Conservation (phyloP, 2,888 invertebrate species). For the Amphipyra tragopoginis region DNA sequence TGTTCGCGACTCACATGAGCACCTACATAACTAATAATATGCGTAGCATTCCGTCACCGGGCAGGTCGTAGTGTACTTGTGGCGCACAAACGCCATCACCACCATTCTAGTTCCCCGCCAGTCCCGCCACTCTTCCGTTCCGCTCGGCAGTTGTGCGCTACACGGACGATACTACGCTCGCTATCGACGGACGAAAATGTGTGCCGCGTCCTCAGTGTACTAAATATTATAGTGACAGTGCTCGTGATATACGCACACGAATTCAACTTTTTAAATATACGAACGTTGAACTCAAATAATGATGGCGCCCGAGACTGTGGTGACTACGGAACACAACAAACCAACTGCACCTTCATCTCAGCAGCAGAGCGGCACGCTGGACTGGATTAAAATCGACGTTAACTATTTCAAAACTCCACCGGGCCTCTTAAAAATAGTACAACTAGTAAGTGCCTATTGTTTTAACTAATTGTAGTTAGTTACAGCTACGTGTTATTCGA, state of each 20-base stretch:
- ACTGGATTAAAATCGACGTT: slow-evolving; percentile 94
- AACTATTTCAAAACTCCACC: slow-evolving; percentile 95
- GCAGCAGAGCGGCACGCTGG: slow-evolving; percentile 89
- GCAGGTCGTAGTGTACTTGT: slow-evolving; percentile 52
- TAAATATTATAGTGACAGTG: slow-evolving; percentile 79
- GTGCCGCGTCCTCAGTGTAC: slow-evolving; percentile 80
- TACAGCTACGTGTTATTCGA: background rate
- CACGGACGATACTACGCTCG: slow-evolving; percentile 80
- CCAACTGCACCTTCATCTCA: slow-evolving; percentile 83
- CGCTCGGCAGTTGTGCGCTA: slow-evolving; percentile 79
- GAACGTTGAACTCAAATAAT: slow-evolving; percentile 73
- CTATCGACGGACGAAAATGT: slow-evolving; percentile 76
- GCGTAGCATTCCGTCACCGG: slow-evolving; percentile 68
- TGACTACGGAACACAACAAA: slow-evolving; percentile 93
- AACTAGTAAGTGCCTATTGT: slow-evolving; percentile 92
- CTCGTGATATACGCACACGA: slow-evolving; percentile 68
- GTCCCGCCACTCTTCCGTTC: slow-evolving; percentile 49
- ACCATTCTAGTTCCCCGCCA: slow-evolving; percentile 72
- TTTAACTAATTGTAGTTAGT: slow-evolving; percentile 3
- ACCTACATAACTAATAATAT: slow-evolving; percentile 56
- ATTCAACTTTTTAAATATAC: slow-evolving; percentile 54
- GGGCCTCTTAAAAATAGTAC: slow-evolving; percentile 94
- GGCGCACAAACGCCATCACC: slow-evolving; percentile 66
- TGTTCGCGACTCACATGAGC: slow-evolving; percentile 42
- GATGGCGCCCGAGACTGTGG: slow-evolving; percentile 96